Evolutionary conservation across 2,888 invertebrate species (phyloP).

Genomic region (Choristoneura rosaceana): DNA sequence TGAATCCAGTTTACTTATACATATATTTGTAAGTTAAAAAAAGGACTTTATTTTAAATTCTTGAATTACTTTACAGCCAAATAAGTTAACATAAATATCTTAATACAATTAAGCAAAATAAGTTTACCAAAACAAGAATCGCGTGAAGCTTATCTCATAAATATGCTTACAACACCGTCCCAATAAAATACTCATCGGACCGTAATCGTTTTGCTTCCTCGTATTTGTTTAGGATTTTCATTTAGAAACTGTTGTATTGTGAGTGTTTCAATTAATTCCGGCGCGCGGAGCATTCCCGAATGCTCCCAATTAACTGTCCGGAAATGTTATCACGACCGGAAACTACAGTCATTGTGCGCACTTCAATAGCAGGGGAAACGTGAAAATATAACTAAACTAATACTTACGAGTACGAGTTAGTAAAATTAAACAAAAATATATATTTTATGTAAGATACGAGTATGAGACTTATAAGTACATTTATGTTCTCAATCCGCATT

Average conservation of each 20-base stretch:
- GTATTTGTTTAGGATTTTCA: conserved; percentile 13
- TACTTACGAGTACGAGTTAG: too few species aligned
- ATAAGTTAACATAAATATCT: not conserved
- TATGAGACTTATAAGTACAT: too few species aligned
- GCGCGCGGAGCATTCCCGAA: conserved; percentile 1
- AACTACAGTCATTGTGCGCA: not conserved
- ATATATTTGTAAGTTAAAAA: not conserved
- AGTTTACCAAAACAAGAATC: not conserved
- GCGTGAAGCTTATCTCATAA: not conserved
- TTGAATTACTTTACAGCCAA: not conserved
- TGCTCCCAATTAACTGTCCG: not conserved
- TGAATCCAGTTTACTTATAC: not conserved
- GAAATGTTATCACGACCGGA: conserved; percentile 4
- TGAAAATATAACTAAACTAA: not conserved
- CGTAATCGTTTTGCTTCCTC: not conserved
- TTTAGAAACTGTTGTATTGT: conserved; percentile 19
- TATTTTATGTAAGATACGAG: too few species aligned
- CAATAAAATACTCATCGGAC: not conserved
- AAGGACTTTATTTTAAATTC: not conserved
- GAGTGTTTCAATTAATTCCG: conserved; percentile 27
- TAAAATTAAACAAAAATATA: too few species aligned
- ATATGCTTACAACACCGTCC: not conserved
- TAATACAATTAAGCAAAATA: not conserved
- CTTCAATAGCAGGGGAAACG: not conserved
- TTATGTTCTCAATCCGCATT: too few species aligned